Conservation (phyloP, 2,888 invertebrate genomes). For the Netelia melanura region DNA sequence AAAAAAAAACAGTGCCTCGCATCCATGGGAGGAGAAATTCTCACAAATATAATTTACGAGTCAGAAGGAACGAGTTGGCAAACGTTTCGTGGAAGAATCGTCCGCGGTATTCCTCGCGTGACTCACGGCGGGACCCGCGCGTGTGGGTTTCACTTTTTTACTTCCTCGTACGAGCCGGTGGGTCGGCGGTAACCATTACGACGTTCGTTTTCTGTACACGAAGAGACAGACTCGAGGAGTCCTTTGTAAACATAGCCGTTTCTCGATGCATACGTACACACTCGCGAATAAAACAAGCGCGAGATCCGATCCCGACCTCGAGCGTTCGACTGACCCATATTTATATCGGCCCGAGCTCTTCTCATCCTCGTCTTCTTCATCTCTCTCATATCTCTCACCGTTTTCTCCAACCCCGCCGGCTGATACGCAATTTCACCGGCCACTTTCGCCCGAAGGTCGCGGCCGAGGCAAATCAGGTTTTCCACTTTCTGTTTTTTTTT, state of each 20-base stretch:
- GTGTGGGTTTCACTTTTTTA: slow-evolving; percentile 67
- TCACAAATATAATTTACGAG: slow-evolving; percentile 45
- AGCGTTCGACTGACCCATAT: slow-evolving; percentile 68
- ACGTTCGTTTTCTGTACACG: slow-evolving; percentile 22
- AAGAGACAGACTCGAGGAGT: slow-evolving; percentile 38
- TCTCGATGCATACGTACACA: slow-evolving; percentile 1
- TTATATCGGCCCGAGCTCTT: slow-evolving; percentile 18
- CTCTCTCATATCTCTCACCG: not conserved
- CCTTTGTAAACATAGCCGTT: slow-evolving; percentile 25
- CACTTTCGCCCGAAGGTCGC: slow-evolving; percentile 64
- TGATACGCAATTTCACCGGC: slow-evolving; percentile 37
- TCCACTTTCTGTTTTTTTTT: slow-evolving; percentile 60
- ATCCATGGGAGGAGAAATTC: slow-evolving; percentile 28
- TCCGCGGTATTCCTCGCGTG: slow-evolving; percentile 39
- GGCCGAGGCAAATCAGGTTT: slow-evolving; percentile 53
- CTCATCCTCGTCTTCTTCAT: slow-evolving; percentile 5
- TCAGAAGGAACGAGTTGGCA: slow-evolving; percentile 43
- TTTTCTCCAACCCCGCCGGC: not conserved
- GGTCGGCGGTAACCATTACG: slow-evolving; percentile 43
- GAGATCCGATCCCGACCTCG: slow-evolving; percentile 49
- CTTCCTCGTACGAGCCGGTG: slow-evolving; percentile 57
- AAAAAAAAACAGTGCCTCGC: not conserved
- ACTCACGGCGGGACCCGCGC: slow-evolving; percentile 44
- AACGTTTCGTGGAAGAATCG: slow-evolving; percentile 46
- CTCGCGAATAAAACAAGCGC: slow-evolving; percentile 42